phyloP scores from a whole-genome alignment of 2,797 vertebrate genomes.

The Schizothorax lantsangensis region DNA sequence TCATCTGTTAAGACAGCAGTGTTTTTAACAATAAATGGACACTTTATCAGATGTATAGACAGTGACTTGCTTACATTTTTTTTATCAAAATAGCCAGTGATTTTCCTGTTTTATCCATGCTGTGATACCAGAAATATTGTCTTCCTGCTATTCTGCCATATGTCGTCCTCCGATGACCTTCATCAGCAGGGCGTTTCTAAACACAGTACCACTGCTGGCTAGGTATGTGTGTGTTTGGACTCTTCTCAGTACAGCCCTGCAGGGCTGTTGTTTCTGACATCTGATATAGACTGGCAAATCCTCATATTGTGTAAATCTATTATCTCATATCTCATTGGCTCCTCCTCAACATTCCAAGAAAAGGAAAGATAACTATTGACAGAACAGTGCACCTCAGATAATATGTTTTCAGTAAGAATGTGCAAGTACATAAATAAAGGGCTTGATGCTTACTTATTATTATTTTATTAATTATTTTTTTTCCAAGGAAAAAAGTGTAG shows the following conservation, averaged over 20 bases:
- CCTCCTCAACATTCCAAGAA: background rate
- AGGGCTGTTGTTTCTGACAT: background rate
- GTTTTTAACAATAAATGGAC: background rate
- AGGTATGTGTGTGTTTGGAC: background rate
- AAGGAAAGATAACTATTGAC: background rate
- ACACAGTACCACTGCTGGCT: background rate
- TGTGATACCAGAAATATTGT: background rate
- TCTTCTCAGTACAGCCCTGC: background rate
- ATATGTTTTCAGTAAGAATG: background rate
- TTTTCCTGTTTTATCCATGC: background rate
- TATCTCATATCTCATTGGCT: background rate
- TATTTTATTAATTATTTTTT: background rate
- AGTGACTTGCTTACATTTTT: background rate
- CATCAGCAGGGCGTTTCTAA: background rate
- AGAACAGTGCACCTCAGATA: background rate
- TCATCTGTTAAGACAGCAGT: background rate
- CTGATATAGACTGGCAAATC: conserved; percentile 2
- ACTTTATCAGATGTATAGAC: background rate
- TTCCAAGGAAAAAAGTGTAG: background rate
- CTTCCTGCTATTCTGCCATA: background rate
- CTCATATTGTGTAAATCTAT: conserved; percentile 1
- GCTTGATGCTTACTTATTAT: background rate
- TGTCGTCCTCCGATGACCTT: background rate
- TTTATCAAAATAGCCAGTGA: background rate
- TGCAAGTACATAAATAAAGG: background rate